Percentiles rank a stretch among this genome's conserved stretches.
Evolutionary conservation across 1,140 invertebrate genomes (phyloP).

Genomic region (Chironomus striatipennis): DNA sequence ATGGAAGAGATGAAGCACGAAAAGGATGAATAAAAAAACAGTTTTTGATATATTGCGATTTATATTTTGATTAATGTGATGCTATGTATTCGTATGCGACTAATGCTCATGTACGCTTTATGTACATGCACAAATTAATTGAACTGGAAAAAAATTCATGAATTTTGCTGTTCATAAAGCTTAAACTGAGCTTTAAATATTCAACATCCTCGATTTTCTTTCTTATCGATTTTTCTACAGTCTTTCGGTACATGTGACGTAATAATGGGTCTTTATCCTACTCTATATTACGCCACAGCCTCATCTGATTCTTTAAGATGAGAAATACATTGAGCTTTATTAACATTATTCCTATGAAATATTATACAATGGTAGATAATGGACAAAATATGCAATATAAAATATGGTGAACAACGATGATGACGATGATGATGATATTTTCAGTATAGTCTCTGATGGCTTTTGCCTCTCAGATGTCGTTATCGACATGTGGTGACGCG

Average conservation of each 20-base stretch:
- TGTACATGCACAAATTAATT: no score
- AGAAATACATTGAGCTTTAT: background rate
- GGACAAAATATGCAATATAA: background rate
- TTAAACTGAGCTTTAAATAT: no score
- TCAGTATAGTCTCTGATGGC: background rate
- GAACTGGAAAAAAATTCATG: no score
- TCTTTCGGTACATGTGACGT: no score
- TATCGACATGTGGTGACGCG: background rate
- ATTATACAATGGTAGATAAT: background rate
- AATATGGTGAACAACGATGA: background rate
- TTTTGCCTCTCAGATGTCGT: background rate
- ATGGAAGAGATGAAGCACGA: background rate
- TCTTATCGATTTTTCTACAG: no score
- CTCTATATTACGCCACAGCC: no score
- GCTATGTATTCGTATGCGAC: background rate
- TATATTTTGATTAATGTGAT: slow-evolving; percentile 22
- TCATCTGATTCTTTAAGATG: background rate
- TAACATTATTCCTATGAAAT: no score
- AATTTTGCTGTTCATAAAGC: no score
- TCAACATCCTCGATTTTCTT: no score
- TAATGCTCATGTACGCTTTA: no score
- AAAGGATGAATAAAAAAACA: background rate
- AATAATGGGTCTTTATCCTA: no score
- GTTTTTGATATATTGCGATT: slow-evolving; percentile 20
- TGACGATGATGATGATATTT: no score